Base-by-base conservation (phyloP, 1,140 invertebrate genomes). In the Onthophagus taurus region DNA sequence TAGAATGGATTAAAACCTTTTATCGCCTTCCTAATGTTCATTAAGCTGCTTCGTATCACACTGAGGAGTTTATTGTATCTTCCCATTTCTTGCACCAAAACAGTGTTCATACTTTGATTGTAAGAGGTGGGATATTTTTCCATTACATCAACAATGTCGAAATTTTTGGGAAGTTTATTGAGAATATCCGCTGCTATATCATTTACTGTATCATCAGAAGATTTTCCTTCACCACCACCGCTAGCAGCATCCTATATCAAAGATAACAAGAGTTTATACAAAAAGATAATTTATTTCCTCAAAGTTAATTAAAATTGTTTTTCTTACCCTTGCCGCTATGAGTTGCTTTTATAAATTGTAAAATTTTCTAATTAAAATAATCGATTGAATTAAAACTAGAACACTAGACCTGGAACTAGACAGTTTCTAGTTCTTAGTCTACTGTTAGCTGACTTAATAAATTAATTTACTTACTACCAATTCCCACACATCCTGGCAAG, bases 21-120 rank as follows among this genome's bases (percentile, higher is more conserved):
- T 37, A 95, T 86, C 7, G 89, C 91, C 52, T 88, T 88, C 45
- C 80, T 76, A n/a, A 95, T 75, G 45, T 88, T 85, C 8, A 72
- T 69, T 2, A 93, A 70, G 64, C 85, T 93, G 4, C 57, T 72
- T 43, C 83, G 66, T 16, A 97, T 85, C 6, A 77, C 76, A 7
- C 53, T 59, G 0, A 93, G 70, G 0, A 97, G 70, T 45, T 77
- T 81, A 55, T 95, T 94, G 52, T 91, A 97, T 38, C 90, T 65
- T 6, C 79, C 84, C 78, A 93, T 92, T 72, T 95, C 91, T 70
- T 97, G 92, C 1, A 95, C 84, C 20, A 95, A 68, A 2, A 95
- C 90, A 5, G 89, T 91, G 58, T 91, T 91, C 85, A 92, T 89
- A 47, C 85, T 89, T 64, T 91, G 85, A 62, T 80, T 71, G 66